Evolutionary conservation across 2,888 invertebrate species (phyloP).

Genomic region (Drosophila meridionalis): DNA sequence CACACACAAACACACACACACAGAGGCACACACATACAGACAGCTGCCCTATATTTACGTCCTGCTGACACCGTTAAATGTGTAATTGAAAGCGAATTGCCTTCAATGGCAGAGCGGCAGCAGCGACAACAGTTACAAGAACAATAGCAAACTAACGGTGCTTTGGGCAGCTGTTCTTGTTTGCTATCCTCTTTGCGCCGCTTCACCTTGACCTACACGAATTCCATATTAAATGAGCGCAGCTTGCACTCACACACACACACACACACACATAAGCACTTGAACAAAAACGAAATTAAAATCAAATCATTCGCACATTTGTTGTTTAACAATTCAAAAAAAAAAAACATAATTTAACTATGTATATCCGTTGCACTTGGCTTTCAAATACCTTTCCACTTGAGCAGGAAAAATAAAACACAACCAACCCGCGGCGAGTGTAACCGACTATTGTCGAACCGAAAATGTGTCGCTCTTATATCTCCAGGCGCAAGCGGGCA

Average conservation of each 20-base stretch:
- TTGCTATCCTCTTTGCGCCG: conserved; percentile 15
- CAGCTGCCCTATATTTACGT: conserved; percentile 29
- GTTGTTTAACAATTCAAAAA: conserved; percentile 15
- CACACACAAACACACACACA: conserved; percentile 20
- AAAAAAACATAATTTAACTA: conserved; percentile 13
- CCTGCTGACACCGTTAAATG: conserved; percentile 58
- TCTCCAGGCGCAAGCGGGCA: conserved; percentile 8
- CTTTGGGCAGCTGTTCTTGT: conserved; percentile 46
- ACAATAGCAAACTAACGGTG: conserved; percentile 46
- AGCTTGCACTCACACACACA: conserved; percentile 1
- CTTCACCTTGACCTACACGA: conserved; percentile 77
- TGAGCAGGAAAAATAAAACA: conserved; percentile 23
- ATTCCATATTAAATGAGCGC: conserved; percentile 31
- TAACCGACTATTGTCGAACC: conserved; percentile 48
- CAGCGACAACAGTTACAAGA: conserved; percentile 7
- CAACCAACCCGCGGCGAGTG: conserved; percentile 54
- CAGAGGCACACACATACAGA: not conserved
- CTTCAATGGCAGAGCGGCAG: conserved; percentile 34
- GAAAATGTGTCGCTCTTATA: not conserved
- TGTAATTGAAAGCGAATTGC: conserved; percentile 41
- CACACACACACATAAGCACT: conserved; percentile 11
- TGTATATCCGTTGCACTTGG: conserved; percentile 47
- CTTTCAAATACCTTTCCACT: conserved; percentile 41
- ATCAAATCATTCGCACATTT: conserved; percentile 25
- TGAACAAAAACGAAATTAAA: conserved; percentile 16